A percentile compares a stretch with the other conserved stretches of the same genome.
These are phyloP conservation scores for Drosophila setosimentum DNA, from an alignment of 2,888 invertebrate species.

Conservation along the genomic window DNA sequence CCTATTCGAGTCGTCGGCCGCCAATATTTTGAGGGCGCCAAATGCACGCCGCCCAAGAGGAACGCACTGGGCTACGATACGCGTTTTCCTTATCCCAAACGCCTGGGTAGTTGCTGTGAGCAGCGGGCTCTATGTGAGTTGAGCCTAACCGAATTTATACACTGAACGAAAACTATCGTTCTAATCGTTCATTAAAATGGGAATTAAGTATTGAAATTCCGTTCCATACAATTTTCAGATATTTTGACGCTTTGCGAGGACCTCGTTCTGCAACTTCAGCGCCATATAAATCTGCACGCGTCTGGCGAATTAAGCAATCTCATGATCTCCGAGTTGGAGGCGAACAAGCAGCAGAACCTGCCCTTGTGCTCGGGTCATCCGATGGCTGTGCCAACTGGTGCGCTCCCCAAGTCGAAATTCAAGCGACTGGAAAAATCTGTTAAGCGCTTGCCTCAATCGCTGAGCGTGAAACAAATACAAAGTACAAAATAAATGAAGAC, in stretches of 20 bases:
- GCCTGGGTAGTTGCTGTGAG: constrained; percentile 17
- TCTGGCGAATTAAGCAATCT: no score
- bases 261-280: constrained; percentile 36
- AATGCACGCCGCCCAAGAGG: constrained; percentile 28
- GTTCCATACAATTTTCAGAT: constrained; percentile 9
- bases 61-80: constrained; percentile 47
- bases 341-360: background rate
- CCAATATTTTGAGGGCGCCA: background rate
- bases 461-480: background rate
- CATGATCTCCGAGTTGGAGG: background rate
- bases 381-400: constrained; percentile 17
- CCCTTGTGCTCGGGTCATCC: no score
- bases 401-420: constrained; percentile 35
- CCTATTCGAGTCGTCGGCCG: background rate
- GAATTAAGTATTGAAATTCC: background rate
- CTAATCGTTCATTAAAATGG: background rate
- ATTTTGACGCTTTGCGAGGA: constrained; percentile 47
- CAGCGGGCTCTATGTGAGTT: constrained; percentile 50
- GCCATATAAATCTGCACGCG: background rate
- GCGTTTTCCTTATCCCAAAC: constrained; percentile 51
- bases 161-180: background rate
- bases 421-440: background rate
- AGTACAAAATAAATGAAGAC: background rate
- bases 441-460: background rate
- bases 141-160: background rate